Evolutionary conservation across 2,888 invertebrate genomes (phyloP), one percentile per base, ranked within the genome.

Genomic region (Trypoxylon attenuatum): DNA sequence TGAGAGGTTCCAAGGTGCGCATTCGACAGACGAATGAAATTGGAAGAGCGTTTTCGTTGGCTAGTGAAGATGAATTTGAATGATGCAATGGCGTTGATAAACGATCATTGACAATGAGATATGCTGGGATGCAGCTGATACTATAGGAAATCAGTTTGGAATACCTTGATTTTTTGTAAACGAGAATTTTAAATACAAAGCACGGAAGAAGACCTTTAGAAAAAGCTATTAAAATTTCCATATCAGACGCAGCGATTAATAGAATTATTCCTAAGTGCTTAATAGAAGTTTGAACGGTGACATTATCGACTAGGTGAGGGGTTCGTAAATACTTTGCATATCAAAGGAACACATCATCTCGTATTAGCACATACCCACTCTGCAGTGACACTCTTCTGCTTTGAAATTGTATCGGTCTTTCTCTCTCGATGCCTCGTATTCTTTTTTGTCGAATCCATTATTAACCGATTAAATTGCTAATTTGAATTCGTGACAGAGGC

Each of bases 231-330:
- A 45, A 77, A n/a, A n/a, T 78, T 82, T 79, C 65, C 81, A 81
- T 79, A 73, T 73, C 76, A 77, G 73, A 69, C 68, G 63, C 69
- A 55, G 51, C 67, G 50, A 70, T 82, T 33, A 81, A 83, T 73
- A 67, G 73, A 72, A 78, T 83, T 83, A 80, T 76, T 78, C 78
- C 79, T 78, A 81, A 83, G 82, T 84, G 81, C 79, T 81, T 79
- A 80, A 83, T 82, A 82, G 81, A 83, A 81, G 78, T 81, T 79
- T 76, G 75, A 80, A 83, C 83, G 79, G 77, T 71, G 70, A 73
- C 76, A 80, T 82, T 82, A 83, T 81, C 77, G 74, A 62, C 60
- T 47, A 69, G 68, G 55, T 64, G 69, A 68, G 73, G 71, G 64
- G 68, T 54, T 69, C 65, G 73, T 51, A 69, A 60, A 74, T 76